Evolutionary conservation across 1,140 invertebrate genomes (phyloP), one percentile per base, ranked within the genome.

Genomic region (Tetramorium alpestre): DNA sequence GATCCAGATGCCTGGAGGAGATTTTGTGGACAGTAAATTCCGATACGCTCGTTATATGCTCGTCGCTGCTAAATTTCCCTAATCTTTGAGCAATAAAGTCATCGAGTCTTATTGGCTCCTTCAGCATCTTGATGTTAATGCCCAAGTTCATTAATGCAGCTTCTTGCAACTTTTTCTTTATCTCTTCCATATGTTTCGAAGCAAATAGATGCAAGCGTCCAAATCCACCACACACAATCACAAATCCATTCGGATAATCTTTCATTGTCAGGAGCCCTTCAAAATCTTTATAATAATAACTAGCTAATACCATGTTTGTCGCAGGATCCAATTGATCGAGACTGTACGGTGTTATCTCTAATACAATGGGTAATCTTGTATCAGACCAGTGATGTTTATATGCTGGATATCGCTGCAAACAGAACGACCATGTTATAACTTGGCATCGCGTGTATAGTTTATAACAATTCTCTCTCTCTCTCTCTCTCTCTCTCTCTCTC

Each of bases 341-440:
- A 72, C 98, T 98, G 93, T 97, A 98, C 10, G 98, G 97, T 41
- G 98, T 98, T 0, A 99, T 97, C 96, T 99, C 98, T 75, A 99
- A 95, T 8, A 98, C 96, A 22, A 99, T 97, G 4, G 98, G 98
- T 49, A 99, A 95, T 88, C 97, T 96, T 67, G 97, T 98, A 69
- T 99, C 98, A 73, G 98, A 99, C 99, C 99, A 99, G 92, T 99
- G 99, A 92, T 98, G 97, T 96, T 99, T 99, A 93, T 98, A 98
- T 11, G 98, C 98, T 96, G 98, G 97, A 95, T 98, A 99, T 93
- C 97, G 97, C 98, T 99, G 95, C 77, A 96, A 88, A 72, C 33
- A 33, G 33, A 33, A 33, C 33, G 0, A 33, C 33, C 3, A 4
- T 33, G 3, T 33, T 33, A 33, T 4, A 3, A 33, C 33, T 33